phyloP scores from a whole-genome alignment of 2,888 invertebrate species.

The Mellilla xanthometata region DNA sequence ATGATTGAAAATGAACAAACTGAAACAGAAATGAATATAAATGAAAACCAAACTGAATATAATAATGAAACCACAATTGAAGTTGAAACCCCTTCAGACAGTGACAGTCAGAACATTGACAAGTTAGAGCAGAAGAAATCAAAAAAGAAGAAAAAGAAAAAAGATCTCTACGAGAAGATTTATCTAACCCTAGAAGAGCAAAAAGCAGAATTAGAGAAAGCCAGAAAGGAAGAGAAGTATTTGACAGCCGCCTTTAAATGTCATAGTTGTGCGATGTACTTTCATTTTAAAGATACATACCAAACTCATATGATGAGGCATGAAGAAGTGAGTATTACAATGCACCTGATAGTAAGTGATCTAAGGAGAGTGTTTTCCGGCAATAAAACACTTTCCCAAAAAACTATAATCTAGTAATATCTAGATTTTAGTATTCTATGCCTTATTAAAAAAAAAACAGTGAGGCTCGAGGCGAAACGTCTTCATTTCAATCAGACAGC shows the following conservation, averaged over 20 bases:
- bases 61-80: neutral
- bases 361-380: no score
- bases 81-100: neutral
- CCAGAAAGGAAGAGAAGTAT: conserved; percentile 64
- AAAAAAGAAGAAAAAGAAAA: conserved; percentile 38
- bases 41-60: conserved; percentile 6
- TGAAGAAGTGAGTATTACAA: conserved; percentile 62
- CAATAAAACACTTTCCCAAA: no score
- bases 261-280: conserved; percentile 62
- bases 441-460: no score
- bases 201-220: conserved; percentile 58
- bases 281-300: conserved; percentile 69
- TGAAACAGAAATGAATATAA: neutral
- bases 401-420: no score
- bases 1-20: neutral
- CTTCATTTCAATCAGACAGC: no score
- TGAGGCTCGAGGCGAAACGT: no score
- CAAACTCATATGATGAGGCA: conserved; percentile 77
- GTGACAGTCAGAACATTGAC: no score
- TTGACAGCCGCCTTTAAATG: conserved; percentile 67
- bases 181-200: conserved; percentile 61
- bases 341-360: no score
- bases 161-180: conserved; percentile 48
- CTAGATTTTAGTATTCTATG: no score
- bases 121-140: conserved; percentile 24